Evolutionary conservation across 2,113 vertebrate genomes (phyloP).

Genomic region (Malurus melanocephalus): DNA sequence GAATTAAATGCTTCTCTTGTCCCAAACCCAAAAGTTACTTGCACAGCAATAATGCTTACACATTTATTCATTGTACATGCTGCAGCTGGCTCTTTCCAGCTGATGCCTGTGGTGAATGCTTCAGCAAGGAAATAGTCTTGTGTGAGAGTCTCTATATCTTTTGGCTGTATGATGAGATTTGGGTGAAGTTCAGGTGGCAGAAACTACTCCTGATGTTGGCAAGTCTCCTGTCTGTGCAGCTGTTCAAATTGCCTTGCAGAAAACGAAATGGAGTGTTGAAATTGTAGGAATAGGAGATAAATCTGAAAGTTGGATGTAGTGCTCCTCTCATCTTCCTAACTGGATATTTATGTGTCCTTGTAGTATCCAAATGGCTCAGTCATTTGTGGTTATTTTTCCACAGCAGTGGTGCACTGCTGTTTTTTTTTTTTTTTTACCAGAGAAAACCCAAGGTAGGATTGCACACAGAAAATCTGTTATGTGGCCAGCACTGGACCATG

Average conservation of each 20-base stretch:
- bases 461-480: background rate
- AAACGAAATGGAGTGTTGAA: background rate
- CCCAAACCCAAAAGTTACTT: background rate
- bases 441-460: background rate
- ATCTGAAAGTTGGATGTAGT: background rate
- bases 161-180: background rate
- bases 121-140: background rate
- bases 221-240: background rate
- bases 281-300: background rate
- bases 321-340: background rate
- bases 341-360: background rate
- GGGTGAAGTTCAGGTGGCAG: background rate
- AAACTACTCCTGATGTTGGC: background rate
- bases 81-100: background rate
- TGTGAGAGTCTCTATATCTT: background rate
- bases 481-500: accelerated
- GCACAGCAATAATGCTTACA: background rate
- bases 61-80: background rate
- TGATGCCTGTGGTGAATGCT: background rate
- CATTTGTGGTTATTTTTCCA: background rate
- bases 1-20: background rate
- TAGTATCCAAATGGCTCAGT: background rate
- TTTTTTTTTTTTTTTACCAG: background rate
- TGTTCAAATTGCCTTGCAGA: background rate
- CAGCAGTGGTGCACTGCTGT: background rate